These are phyloP conservation scores for Erebia epiphron DNA, from an alignment of 2,888 invertebrate genomes.

Conservation along the genomic window DNA sequence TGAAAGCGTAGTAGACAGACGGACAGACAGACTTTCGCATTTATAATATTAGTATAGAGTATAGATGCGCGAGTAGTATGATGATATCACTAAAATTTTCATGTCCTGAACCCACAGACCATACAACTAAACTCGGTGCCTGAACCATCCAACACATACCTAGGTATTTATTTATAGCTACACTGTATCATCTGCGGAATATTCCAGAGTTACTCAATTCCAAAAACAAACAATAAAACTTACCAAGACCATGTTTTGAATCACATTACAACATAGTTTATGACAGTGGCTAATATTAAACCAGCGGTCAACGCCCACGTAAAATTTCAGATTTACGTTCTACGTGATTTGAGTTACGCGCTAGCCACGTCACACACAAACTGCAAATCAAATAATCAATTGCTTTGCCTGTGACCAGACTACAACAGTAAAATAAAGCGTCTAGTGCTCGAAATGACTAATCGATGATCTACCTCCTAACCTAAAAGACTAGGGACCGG, in stretches of 20 bases:
- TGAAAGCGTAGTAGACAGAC: too few species aligned
- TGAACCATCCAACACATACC: too few species aligned
- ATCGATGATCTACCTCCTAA: background rate
- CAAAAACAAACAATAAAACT: constrained; percentile 7
- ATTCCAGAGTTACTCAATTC: background rate
- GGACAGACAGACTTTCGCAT: too few species aligned
- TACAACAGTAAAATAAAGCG: background rate
- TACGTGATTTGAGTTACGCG: constrained; percentile 36
- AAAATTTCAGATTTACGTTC: constrained; percentile 60
- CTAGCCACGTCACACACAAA: constrained; percentile 33
- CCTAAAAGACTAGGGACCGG: too few species aligned
- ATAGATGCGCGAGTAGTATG: too few species aligned
- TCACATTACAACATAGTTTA: constrained; percentile 34
- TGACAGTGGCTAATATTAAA: constrained; percentile 48
- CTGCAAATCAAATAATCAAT: constrained; percentile 37
- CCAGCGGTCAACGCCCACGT: constrained; percentile 55
- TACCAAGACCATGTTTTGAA: constrained; percentile 6
- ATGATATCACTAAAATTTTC: too few species aligned
- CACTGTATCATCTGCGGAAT: background rate
- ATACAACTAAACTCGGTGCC: too few species aligned
- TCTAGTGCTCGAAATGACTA: constrained; percentile 7
- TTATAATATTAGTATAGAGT: too few species aligned
- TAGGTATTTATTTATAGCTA: too few species aligned
- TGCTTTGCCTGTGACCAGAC: background rate
- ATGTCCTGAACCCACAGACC: too few species aligned